Evolutionary conservation across 2,797 vertebrate species (phyloP), one percentile per base, ranked within the genome.

Genomic region (Thripadectes ignobilis): DNA sequence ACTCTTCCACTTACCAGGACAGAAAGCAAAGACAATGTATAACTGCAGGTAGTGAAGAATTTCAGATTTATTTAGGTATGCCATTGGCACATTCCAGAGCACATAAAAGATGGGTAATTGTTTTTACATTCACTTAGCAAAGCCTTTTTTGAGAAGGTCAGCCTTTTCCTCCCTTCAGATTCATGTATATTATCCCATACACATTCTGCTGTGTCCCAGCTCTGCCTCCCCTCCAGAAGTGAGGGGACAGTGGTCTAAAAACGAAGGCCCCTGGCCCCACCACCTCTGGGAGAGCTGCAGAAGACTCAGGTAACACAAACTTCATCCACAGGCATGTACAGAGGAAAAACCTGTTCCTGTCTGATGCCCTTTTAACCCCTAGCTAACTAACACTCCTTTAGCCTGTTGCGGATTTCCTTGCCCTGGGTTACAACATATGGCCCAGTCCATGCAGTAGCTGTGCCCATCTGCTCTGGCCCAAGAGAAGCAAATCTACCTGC

Each of bases 241-340:
- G 32, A 67, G 34, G 29, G 39, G 14, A 54, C 12, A 13, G 2
- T 38, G 48, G 26, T 29, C 48, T 76, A 27, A 71, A 66, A 58
- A 22, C 32, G 30, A 49, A 6, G 3, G 3, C 2, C 7, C 14
- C 24, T 55, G 1, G 0, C 13, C 39, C 27, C 12, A 1, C 18
- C 26, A 8, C 4, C 22, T 73, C 55, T 27, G 26, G 23, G 14
- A 12, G 20, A 43, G 16, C 36, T 80, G 59, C 24, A 74, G 46
- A 48, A 43, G 17, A 4, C 39, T 68, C 59, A 59, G 24, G 13
- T 48, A 38, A 29, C 20, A 27, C 19, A 55, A 22, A 19, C n/a
- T 68, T 22, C 43, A 65, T 43, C 46, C 55, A 55, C 9, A 38
- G 54, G 36, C 8, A 14, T 6, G 14, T 29, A 23, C 38, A n/a